phyloP scores from a whole-genome alignment of 2,113 vertebrate genomes.

The Bucco capensis region DNA sequence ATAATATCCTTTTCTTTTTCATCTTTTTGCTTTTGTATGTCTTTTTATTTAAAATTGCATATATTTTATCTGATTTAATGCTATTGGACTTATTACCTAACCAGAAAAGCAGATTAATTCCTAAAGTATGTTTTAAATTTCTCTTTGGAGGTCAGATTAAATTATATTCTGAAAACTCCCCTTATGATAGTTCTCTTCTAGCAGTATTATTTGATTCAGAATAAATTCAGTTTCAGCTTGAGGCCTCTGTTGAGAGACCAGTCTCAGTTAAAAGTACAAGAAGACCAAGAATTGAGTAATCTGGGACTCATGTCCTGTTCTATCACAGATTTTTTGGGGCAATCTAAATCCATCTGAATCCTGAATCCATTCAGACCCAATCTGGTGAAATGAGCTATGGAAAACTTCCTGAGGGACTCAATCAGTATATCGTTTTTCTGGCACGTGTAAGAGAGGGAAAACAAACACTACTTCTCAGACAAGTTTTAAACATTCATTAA shows the following conservation, averaged over 20 bases:
- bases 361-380: neutral
- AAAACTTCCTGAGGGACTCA: neutral
- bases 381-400: neutral
- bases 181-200: neutral
- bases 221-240: neutral
- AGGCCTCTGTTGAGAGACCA: neutral
- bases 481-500: slow-evolving; percentile 1
- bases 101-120: neutral
- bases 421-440: neutral
- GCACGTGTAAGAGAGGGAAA: neutral
- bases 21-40: neutral
- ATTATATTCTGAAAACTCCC: neutral
- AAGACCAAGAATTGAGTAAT: neutral
- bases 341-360: no score
- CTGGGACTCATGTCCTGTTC: neutral
- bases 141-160: neutral
- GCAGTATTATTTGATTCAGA: neutral
- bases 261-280: neutral
- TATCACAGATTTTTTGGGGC: neutral
- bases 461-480: neutral
- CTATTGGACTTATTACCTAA: neutral
- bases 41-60: neutral
- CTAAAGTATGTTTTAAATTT: neutral
- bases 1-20: neutral
- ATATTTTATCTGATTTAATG: neutral